Evolutionary conservation across 2,888 invertebrate genomes (phyloP), one percentile per base, ranked within the genome.

Genomic region (Aromia moschata): DNA sequence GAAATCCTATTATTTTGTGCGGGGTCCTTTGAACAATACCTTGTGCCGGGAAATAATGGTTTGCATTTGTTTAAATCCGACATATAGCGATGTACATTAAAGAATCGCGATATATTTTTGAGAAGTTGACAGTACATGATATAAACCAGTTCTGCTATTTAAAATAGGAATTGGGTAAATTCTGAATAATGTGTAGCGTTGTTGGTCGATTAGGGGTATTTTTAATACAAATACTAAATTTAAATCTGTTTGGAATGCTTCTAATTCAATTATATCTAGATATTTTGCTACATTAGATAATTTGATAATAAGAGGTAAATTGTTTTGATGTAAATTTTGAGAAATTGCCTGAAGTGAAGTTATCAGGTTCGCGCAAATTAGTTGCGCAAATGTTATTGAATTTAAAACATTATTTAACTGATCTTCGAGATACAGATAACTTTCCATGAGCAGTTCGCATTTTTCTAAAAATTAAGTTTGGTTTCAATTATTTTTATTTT

Each of bases 381-480:
- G 0, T 15, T 18, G 10, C n/a, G 36, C 49, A 49, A 49, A 49
- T 17, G 38, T 49, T 1, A 17, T 37, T 37, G 38, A 37, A 49
- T 49, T 18, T 10, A 38, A 7, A 3, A 38, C 12, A 37, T 49
- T 37, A n/a, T 37, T 12, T 12, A 37, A n/a, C 1, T 10, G 11
- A n/a, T 38, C 20, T 9, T 18, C 16, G 14, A 49, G 4, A 15
- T 37, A 44, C 44, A 44, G 14, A 20, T 5, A 44, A 44, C 44
- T 44, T 12, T 49, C 49, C 49, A 49, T 49, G 2, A 47, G 37
- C 18, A 17, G 14, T 37, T 49, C 49, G 18, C 37, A 37, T 9
- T 20, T 15, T 9, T 49, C 37, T 7, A 17, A 15, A 17, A 33
- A 37, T 11, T 49, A 18, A 20, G 17, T 1, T 15, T 30, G 7